A percentile compares a stretch with the other conserved stretches of the same genome.
phyloP scores from a whole-genome alignment of 2,113 vertebrate genomes.

The Mustelus asterias region DNA sequence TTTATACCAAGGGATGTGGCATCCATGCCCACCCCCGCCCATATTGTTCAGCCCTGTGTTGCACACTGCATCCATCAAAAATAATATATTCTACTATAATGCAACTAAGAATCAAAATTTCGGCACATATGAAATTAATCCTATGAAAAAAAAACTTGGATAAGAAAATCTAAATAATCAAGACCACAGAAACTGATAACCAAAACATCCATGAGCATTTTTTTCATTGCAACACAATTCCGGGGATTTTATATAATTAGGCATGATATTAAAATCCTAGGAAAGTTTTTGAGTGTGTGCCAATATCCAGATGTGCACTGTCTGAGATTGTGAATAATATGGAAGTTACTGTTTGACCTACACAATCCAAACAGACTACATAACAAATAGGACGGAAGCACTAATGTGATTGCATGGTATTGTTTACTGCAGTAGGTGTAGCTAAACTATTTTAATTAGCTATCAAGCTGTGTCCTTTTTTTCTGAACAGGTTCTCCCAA shows the following conservation, averaged over 20 bases:
- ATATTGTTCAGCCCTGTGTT: too few species aligned
- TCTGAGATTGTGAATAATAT: neutral
- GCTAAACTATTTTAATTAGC: neutral
- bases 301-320: neutral
- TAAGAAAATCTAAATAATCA: neutral
- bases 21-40: too few species aligned
- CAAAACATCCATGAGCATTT: neutral
- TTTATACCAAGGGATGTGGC: too few species aligned
- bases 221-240: neutral
- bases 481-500: conserved; percentile 19
- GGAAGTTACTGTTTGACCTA: neutral
- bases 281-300: neutral
- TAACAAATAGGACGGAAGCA: neutral
- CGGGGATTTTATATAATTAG: neutral
- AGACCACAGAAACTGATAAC: neutral
- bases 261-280: neutral
- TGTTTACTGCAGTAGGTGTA: neutral
- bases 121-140: too few species aligned
- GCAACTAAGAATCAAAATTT: neutral
- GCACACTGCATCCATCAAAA: neutral
- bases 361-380: neutral
- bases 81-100: neutral
- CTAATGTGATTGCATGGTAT: neutral
- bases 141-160: neutral
- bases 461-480: neutral